Evolutionary conservation across 2,888 invertebrate species (phyloP).

Genomic region (Drosophila aldrichi): DNA sequence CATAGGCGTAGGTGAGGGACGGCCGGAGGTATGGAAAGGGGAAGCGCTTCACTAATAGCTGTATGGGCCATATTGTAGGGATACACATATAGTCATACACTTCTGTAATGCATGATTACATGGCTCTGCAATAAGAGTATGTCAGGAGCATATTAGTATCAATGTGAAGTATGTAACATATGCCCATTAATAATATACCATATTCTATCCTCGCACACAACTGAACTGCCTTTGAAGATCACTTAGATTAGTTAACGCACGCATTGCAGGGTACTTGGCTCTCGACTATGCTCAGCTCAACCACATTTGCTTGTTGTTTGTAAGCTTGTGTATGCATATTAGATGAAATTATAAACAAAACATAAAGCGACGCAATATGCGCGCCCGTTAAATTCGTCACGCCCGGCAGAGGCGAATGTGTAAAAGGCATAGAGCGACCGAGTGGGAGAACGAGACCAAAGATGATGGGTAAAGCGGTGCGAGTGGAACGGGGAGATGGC

Average conservation of each 20-base stretch:
- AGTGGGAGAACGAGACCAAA: constrained; percentile 6
- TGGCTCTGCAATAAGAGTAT: neutral
- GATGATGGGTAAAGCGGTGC: neutral
- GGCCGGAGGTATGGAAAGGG: neutral
- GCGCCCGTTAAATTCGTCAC: constrained; percentile 70
- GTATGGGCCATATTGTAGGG: constrained; percentile 43
- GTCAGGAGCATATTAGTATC: neutral
- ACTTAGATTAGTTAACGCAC: neutral
- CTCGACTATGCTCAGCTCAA: neutral
- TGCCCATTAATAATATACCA: neutral
- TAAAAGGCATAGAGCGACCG: constrained; percentile 26
- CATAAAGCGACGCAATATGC: constrained; percentile 70
- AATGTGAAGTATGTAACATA: too few species aligned
- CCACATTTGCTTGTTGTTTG: constrained; percentile 6
- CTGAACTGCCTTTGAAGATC: neutral
- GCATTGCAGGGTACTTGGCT: constrained; percentile 5
- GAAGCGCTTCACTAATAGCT: constrained; percentile 26
- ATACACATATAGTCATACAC: constrained; percentile 33
- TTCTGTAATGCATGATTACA: constrained; percentile 22
- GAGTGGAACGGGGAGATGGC: neutral
- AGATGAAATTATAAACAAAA: constrained; percentile 81
- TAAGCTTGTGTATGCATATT: constrained; percentile 68
- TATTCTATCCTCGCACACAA: neutral
- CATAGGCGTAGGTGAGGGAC: neutral
- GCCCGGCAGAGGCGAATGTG: constrained; percentile 55